Evolutionary conservation across 1,140 invertebrate genomes (phyloP).

Genomic region (Procambarus clarkii): DNA sequence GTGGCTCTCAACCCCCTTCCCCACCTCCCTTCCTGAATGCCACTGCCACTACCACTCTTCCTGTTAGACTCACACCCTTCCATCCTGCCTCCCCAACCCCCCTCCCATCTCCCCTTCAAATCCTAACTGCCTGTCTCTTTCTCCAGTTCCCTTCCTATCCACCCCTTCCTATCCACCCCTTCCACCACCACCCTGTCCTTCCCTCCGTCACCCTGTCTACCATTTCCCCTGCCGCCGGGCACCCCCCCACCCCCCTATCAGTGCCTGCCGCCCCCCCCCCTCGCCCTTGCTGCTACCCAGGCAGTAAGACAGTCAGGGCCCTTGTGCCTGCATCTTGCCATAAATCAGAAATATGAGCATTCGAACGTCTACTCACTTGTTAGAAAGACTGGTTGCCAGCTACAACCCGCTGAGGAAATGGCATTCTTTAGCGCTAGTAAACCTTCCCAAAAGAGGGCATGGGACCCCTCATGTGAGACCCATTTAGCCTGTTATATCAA

Average conservation of each 20-base stretch:
- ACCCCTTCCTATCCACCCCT: no score
- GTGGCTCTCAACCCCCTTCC: background rate
- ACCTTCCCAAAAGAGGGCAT: background rate
- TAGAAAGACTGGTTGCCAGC: constrained; percentile 36
- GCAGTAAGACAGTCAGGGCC: constrained; percentile 30
- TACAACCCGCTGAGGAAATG: background rate
- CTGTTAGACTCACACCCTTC: no score
- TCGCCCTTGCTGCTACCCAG: background rate
- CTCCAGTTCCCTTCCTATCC: no score
- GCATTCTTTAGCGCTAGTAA: constrained; percentile 1
- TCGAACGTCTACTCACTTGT: constrained; percentile 48
- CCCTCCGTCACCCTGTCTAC: background rate
- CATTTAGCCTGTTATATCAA: constrained; percentile 39
- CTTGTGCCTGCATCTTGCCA: constrained; percentile 63
- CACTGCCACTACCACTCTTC: no score
- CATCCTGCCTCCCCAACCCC: no score
- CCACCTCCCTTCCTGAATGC: background rate
- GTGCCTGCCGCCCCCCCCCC: background rate
- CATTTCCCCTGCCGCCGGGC: background rate
- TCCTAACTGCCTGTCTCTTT: no score
- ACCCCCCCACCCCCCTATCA: background rate
- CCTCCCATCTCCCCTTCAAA: no score
- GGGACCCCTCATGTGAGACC: background rate
- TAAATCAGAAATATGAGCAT: constrained; percentile 67
- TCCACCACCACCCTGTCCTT: no score